phyloP scores from a whole-genome alignment of 1,140 invertebrate genomes.

The Lepeophtheirus salmonis region DNA sequence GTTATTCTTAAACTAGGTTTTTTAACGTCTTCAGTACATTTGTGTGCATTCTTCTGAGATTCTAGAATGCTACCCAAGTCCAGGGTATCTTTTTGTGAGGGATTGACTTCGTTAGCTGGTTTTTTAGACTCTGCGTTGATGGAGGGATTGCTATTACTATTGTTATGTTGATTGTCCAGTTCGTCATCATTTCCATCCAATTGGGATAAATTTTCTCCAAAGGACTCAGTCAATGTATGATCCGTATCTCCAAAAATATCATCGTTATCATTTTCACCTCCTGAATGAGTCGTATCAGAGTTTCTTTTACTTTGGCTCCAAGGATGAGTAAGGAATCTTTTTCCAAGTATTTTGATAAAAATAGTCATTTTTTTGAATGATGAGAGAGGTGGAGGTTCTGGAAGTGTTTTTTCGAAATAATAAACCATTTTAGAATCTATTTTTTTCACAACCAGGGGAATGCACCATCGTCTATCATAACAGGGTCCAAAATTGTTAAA shows the following conservation, averaged over 20 bases:
- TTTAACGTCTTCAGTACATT: neutral
- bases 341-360: neutral
- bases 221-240: neutral
- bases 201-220: neutral
- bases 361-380: neutral
- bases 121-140: no score
- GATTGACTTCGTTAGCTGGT: no score
- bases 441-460: neutral
- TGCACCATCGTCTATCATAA: neutral
- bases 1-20: neutral
- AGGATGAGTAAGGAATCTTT: neutral
- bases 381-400: neutral
- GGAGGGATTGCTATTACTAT: no score
- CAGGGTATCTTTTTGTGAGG: no score
- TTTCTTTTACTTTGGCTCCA: neutral
- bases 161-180: no score
- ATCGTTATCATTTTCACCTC: no score
- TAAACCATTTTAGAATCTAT: neutral
- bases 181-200: neutral
- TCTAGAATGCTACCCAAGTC: neutral
- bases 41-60: neutral
- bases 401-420: neutral
- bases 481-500: slow-evolving; percentile 6
- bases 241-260: neutral
- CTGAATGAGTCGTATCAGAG: neutral